Evolutionary conservation across 2,113 vertebrate species (phyloP).

Genomic region (Hyla sarda): DNA sequence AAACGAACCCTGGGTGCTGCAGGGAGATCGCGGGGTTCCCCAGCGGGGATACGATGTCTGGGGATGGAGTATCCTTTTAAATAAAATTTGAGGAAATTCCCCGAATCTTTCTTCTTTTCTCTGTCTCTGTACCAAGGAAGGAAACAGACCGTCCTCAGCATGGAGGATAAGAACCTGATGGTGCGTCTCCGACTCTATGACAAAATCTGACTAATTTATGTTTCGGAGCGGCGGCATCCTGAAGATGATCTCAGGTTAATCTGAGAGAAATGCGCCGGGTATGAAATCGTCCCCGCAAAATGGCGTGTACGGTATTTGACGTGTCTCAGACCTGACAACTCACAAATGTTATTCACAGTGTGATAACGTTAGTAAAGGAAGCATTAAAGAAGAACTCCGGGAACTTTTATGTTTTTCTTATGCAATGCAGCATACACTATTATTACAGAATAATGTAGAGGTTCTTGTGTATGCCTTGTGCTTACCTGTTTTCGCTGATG

Average conservation of each 20-base stretch:
- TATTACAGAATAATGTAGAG: no score
- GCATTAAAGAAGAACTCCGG: neutral
- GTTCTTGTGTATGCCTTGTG: no score
- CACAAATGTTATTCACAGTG: neutral
- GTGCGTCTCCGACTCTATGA: constrained; percentile 4
- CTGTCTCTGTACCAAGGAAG: neutral
- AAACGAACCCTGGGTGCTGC: no score
- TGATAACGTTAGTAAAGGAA: neutral
- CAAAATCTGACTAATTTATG: constrained; percentile 7
- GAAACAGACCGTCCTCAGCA: neutral
- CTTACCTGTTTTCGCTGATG: no score
- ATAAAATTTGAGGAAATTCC: no score
- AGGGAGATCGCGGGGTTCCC: no score
- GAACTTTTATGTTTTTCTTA: neutral
- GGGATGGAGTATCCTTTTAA: no score
- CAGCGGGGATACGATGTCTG: no score
- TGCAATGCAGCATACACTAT: no score
- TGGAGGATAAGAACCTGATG: neutral
- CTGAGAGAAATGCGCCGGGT: neutral
- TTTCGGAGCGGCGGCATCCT: neutral
- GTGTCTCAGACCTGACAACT: neutral
- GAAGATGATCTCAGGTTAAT: constrained; percentile 13
- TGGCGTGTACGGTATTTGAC: neutral
- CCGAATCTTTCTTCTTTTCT: neutral
- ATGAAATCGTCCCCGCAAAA: neutral